phyloP scores from a whole-genome alignment of 2,888 invertebrate genomes.

The Auanema sp. region DNA sequence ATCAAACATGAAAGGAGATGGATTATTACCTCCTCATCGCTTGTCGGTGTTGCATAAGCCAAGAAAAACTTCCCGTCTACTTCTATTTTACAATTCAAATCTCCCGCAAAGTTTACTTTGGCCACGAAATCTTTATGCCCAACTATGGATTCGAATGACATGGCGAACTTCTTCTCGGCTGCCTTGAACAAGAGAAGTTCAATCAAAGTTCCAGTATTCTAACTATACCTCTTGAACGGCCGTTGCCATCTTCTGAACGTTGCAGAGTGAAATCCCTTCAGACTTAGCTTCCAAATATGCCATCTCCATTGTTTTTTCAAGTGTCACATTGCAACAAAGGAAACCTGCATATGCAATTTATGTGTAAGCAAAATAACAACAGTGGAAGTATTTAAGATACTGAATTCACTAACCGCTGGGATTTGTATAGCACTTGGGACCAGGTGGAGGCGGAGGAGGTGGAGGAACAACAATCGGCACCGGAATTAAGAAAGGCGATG shows the following conservation, averaged over 20 bases:
- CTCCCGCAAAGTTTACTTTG: conserved; percentile 47
- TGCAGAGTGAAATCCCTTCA: conserved; percentile 42
- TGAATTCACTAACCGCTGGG: conserved; percentile 26
- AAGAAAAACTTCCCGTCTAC: conserved; percentile 50
- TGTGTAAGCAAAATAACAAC: background rate
- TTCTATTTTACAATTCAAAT: conserved; percentile 51
- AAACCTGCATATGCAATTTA: conserved; percentile 23
- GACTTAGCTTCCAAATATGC: conserved; percentile 37
- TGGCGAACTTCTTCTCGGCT: conserved; percentile 43
- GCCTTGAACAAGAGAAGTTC: conserved; percentile 22
- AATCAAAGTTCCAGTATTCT: background rate
- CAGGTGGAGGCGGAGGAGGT: conserved; percentile 51
- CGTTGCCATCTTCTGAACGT: conserved; percentile 51
- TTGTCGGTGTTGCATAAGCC: conserved; percentile 44
- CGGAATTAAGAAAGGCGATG: conserved; percentile 44
- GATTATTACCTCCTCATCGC: conserved; percentile 38
- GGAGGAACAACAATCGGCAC: conserved; percentile 53
- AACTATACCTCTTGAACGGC: conserved; percentile 38
- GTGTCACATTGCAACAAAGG: conserved; percentile 48
- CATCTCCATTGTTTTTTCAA: conserved; percentile 44
- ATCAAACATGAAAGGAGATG: too few relatives aligned
- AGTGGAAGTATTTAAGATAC: too few relatives aligned
- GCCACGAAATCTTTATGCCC: conserved; percentile 51
- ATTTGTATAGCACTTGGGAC: conserved; percentile 50
- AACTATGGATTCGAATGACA: conserved; percentile 44